Percentiles rank a stretch among this genome's conserved stretches.
Conservation (phyloP, 1,140 invertebrate species). For the Trichoplusia ni region DNA sequence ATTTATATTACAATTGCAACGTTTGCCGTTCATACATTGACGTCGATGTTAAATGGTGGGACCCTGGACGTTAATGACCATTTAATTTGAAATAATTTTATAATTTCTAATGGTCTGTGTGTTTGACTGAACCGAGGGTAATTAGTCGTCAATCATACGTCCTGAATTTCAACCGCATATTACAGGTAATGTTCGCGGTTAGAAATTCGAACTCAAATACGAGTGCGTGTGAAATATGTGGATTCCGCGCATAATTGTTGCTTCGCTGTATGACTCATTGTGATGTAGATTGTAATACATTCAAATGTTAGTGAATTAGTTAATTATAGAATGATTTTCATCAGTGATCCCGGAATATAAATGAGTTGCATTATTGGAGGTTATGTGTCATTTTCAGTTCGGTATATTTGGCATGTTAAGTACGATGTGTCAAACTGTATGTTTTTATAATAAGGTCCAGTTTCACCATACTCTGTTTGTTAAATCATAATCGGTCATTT, state of each 20-base stretch:
- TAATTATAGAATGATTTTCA: slow-evolving; percentile 10
- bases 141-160: slow-evolving; percentile 19
- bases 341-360: not conserved
- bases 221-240: not conserved
- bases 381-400: too few species aligned
- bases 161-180: slow-evolving; percentile 15
- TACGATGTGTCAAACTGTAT: too few species aligned
- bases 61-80: not conserved
- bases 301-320: not conserved
- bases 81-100: not conserved
- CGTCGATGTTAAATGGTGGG: too few species aligned
- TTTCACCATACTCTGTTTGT: too few species aligned
- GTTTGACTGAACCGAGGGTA: not conserved
- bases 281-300: not conserved
- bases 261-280: slow-evolving; percentile 7
- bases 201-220: not conserved
- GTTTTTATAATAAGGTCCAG: too few species aligned
- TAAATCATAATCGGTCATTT: too few species aligned
- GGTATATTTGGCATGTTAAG: too few species aligned
- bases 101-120: not conserved
- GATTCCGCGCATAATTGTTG: not conserved
- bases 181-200: slow-evolving; percentile 1
- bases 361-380: too few species aligned
- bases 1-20: too few species aligned
- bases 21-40: too few species aligned